phyloP scores from a whole-genome alignment of 2,888 invertebrate species.

The Saturnia japonica region DNA sequence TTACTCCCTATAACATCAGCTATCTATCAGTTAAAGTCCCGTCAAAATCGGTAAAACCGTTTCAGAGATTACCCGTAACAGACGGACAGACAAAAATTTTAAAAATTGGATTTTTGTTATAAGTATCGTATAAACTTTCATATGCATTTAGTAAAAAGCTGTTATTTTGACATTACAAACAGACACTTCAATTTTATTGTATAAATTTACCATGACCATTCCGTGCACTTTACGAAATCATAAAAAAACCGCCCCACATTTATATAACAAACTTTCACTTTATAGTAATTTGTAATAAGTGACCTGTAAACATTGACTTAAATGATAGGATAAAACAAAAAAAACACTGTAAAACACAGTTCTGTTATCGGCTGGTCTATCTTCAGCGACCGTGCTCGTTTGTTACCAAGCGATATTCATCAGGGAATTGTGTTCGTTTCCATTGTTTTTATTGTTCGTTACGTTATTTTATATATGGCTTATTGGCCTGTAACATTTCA shows the following conservation, averaged over 20 bases:
- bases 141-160: too few relatives aligned
- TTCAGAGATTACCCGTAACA: too few relatives aligned
- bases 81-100: too few relatives aligned
- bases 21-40: too few relatives aligned
- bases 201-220: too few relatives aligned
- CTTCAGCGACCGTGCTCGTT: conserved; percentile 18
- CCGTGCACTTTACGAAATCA: not conserved
- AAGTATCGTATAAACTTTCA: too few relatives aligned
- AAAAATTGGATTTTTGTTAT: too few relatives aligned
- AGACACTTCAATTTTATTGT: too few relatives aligned
- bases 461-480: not conserved
- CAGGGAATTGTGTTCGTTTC: conserved; percentile 13
- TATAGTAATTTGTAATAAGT: not conserved
- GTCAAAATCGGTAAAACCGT: too few relatives aligned
- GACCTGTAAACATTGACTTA: conserved; percentile 22
- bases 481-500: not conserved
- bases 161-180: too few relatives aligned
- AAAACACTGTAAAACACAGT: conserved; percentile 15
- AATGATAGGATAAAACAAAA: too few relatives aligned
- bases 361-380: conserved; percentile 17
- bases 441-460: conserved; percentile 6
- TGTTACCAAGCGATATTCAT: conserved; percentile 22
- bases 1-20: too few relatives aligned
- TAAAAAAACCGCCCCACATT: not conserved
- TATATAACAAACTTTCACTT: not conserved